Evolutionary conservation across 2,888 invertebrate species (phyloP), one percentile per base, ranked within the genome.

Genomic region (Salticus scenicus): DNA sequence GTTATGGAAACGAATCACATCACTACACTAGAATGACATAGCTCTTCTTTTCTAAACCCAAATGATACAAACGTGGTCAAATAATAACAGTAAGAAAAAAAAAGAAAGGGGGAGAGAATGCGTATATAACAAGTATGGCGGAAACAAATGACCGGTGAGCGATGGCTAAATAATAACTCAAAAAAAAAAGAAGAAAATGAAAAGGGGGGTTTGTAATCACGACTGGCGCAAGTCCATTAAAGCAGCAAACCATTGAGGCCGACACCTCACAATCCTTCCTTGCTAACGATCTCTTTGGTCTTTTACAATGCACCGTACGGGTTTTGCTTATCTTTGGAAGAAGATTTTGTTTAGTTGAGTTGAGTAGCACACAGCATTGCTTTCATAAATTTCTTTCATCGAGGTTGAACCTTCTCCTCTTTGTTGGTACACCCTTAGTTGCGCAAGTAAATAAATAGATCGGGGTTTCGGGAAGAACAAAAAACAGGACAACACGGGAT

Each of bases 391-490:
- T 66, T 31, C 31, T 66, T 66, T 83, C 76, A 83, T 76, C 76
- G 76, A 41, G 71, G 37, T 37, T 75, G 81, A 69, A 57, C 69
- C 71, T 67, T 70, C 41, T 17, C 14, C 20, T 31, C 51, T 76
- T 66, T 76, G 66, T 64, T 80, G 51, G 27, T 41, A n/a, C 64
- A 64, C 37, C 71, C 63, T 71, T 75, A 76, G 75, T 83, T 76
- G 76, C 76, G 72, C 82, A 83, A 83, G 76, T 76, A 83, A 83
- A 64, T 83, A 83, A 83, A 83, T 83, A 83, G 82, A 83, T 72
- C 71, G 33, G 63, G 64, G 42, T 76, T 66, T 74, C 67, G 51
- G n/a, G 51, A 31, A 74, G 28, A 17, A 47, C 17, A 24, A n/a
- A 69, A n/a, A 79, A 79, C 63, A 67, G 57, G 8, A 8, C 24